Evolutionary conservation across 2,888 invertebrate genomes (phyloP).

Genomic region (Zele albiditarsus): DNA sequence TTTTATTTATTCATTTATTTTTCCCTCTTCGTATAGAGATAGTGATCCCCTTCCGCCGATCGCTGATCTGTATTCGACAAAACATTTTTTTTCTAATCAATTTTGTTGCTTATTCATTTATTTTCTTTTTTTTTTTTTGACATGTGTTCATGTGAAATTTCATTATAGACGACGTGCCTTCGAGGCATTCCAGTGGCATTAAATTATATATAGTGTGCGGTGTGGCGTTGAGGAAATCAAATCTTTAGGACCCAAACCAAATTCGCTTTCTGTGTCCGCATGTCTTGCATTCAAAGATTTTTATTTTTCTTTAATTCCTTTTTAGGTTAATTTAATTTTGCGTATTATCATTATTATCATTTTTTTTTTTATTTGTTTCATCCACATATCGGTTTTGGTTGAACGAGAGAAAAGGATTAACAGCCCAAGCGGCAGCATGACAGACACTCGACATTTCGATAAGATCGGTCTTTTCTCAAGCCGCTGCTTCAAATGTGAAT

Average conservation of each 20-base stretch:
- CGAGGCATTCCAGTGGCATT: background rate
- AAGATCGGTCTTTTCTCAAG: slow-evolving; percentile 60
- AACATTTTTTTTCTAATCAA: background rate
- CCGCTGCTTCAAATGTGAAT: slow-evolving; percentile 47
- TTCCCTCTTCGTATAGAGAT: slow-evolving; percentile 27
- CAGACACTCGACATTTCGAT: slow-evolving; percentile 58
- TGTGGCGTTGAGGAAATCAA: slow-evolving; percentile 8
- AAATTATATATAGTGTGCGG: background rate
- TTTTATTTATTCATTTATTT: slow-evolving; percentile 47
- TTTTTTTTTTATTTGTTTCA: slow-evolving; percentile 26
- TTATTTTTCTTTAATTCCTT: background rate
- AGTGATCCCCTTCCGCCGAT: slow-evolving; percentile 11
- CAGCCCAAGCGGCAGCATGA: slow-evolving; percentile 58
- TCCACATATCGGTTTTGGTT: slow-evolving; percentile 26
- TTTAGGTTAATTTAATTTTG: slow-evolving; percentile 34
- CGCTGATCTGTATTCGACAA: slow-evolving; percentile 22
- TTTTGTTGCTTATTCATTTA: background rate
- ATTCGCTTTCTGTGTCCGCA: background rate
- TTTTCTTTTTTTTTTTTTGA: background rate
- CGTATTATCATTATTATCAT: slow-evolving; percentile 34
- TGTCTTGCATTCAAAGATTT: background rate
- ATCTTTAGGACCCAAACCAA: slow-evolving; percentile 11
- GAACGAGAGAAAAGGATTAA: slow-evolving; percentile 57
- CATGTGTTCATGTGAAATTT: slow-evolving; percentile 1
- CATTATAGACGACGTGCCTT: slow-evolving; percentile 13